Evolutionary conservation across 2,113 vertebrate species (phyloP).

Genomic region (Anguilla japonica): DNA sequence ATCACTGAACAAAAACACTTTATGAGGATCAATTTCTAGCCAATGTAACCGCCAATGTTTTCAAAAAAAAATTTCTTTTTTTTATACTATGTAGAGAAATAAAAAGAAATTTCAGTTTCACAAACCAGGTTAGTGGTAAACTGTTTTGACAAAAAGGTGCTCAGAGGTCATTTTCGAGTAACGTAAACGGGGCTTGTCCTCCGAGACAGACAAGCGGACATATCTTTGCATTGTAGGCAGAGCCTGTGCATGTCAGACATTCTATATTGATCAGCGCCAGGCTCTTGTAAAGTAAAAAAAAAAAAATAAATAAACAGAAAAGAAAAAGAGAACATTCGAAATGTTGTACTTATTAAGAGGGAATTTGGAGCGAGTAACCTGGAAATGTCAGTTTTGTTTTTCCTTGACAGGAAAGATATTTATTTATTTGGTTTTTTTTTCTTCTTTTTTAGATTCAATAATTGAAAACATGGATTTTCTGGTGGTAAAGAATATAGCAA

Average conservation of each 20-base stretch:
- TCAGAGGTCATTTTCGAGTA: slow-evolving; percentile 31
- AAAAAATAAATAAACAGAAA: slow-evolving; percentile 47
- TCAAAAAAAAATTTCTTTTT: slow-evolving; percentile 61
- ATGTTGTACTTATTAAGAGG: slow-evolving; percentile 68
- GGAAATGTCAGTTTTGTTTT: slow-evolving; percentile 62
- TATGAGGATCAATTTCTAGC: slow-evolving; percentile 68
- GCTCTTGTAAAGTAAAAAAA: slow-evolving; percentile 71
- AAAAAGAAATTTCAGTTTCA: slow-evolving; percentile 58
- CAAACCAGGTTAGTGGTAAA: slow-evolving; percentile 48
- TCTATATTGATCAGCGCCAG: slow-evolving; percentile 61
- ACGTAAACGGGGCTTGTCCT: slow-evolving; percentile 39
- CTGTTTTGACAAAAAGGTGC: slow-evolving; percentile 25
- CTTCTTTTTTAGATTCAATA: slow-evolving; percentile 48
- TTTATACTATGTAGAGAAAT: slow-evolving; percentile 67
- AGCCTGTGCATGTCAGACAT: slow-evolving; percentile 69
- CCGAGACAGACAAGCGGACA: slow-evolving; percentile 51
- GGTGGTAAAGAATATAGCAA: slow-evolving; percentile 72
- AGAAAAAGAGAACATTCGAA: slow-evolving; percentile 39
- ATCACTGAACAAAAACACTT: slow-evolving; percentile 66
- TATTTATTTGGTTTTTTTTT: slow-evolving; percentile 76
- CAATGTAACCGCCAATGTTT: slow-evolving; percentile 65
- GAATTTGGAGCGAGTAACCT: slow-evolving; percentile 76
- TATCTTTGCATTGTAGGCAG: slow-evolving; percentile 30
- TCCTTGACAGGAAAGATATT: slow-evolving; percentile 75
- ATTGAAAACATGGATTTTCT: slow-evolving; percentile 74